Evolutionary conservation across 2,797 vertebrate genomes (phyloP).

Genomic region (Anabacerthia variegaticeps): DNA sequence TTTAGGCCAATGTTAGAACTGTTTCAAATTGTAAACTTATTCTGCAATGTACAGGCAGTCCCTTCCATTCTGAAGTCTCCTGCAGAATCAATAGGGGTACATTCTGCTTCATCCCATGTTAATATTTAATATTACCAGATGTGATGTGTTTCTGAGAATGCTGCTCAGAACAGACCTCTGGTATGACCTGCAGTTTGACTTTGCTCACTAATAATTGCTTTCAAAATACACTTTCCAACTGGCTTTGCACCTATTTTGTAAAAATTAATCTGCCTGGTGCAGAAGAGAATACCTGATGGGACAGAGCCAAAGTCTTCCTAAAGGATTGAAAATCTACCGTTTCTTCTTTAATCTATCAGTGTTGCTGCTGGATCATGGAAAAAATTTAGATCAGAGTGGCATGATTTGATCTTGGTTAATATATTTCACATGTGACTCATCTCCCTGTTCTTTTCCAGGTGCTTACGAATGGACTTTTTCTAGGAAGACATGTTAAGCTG

Average conservation of each 20-base stretch:
- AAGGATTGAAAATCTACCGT: not conserved
- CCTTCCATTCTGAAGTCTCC: not conserved
- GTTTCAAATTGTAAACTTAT: not conserved
- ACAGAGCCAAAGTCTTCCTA: not conserved
- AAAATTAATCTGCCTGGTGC: not conserved
- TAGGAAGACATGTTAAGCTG: not conserved
- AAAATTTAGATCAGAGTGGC: not conserved
- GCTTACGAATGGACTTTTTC: not conserved
- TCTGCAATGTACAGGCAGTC: not conserved
- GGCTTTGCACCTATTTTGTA: not conserved
- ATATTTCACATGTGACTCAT: not conserved
- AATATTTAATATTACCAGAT: not conserved
- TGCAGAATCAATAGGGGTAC: not conserved
- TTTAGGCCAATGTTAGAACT: not conserved
- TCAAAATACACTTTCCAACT: not conserved
- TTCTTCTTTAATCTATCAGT: not conserved
- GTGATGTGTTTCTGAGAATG: not conserved
- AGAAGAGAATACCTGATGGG: not conserved
- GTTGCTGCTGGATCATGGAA: not conserved
- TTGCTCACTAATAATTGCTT: not conserved
- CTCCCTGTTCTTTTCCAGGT: slow-evolving; percentile 6
- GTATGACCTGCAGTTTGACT: not conserved
- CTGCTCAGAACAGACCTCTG: not conserved
- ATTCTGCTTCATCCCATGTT: not conserved
- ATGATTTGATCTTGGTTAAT: not conserved